Evolutionary conservation across 1,140 invertebrate genomes (phyloP).

Genomic region (Andrena cerasifolii): DNA sequence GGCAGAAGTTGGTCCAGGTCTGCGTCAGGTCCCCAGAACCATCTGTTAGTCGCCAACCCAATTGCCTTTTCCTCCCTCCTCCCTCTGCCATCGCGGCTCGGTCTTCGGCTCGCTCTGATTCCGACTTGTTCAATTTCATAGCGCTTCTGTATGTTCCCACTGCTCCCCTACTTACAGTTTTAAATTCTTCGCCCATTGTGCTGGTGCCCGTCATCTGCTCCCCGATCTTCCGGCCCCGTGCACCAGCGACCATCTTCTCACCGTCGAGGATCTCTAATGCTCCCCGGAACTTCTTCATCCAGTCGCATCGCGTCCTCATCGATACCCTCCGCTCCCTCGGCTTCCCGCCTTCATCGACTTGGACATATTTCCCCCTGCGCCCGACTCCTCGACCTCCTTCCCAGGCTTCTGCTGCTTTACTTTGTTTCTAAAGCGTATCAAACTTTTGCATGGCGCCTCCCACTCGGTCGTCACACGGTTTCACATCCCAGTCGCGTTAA

Average conservation of each 20-base stretch:
- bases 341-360: conserved; percentile 17
- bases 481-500: conserved; percentile 33
- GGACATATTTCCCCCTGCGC: neutral
- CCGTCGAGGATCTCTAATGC: neutral
- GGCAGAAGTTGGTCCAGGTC: no score
- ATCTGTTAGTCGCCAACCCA: no score
- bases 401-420: neutral
- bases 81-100: no score
- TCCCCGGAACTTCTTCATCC: conserved; percentile 7
- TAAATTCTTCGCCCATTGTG: neutral
- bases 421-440: conserved; percentile 41
- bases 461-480: conserved; percentile 3
- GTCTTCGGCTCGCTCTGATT: no score
- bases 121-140: neutral
- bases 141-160: neutral
- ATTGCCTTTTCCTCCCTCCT: no score
- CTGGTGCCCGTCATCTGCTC: neutral
- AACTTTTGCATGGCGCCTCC: conserved; percentile 19
- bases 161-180: neutral
- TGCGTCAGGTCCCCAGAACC: no score
- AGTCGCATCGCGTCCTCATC: conserved; percentile 3
- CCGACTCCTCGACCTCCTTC: conserved; percentile 7
- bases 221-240: neutral
- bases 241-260: neutral
- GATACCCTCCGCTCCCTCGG: neutral